Evolutionary conservation across 2,113 vertebrate genomes (phyloP).

Genomic region (Mohoua ochrocephala): DNA sequence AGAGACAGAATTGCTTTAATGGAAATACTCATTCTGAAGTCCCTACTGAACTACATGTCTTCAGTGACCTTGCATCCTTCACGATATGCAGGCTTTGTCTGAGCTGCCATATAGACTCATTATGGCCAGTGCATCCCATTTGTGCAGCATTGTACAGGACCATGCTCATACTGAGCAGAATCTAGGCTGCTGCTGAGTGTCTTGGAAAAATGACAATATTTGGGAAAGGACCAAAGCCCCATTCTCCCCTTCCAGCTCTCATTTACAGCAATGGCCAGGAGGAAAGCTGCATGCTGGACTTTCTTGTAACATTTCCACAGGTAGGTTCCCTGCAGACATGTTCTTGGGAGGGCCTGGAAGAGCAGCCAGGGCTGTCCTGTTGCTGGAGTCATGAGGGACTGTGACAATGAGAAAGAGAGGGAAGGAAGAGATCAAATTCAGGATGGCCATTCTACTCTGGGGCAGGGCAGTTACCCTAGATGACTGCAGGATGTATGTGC

Average conservation of each 20-base stretch:
- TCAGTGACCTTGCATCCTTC: not conserved
- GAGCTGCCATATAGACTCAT: not conserved
- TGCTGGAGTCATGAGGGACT: not conserved
- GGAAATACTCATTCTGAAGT: not conserved
- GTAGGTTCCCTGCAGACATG: accelerated
- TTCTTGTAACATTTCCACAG: not conserved
- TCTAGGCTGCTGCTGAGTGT: not conserved
- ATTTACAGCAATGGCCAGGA: not conserved
- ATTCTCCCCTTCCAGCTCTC: not conserved
- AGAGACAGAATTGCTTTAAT: not conserved
- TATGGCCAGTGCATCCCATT: not conserved
- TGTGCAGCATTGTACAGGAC: not conserved
- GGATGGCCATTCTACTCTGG: not conserved
- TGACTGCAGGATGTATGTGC: not conserved
- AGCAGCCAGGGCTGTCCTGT: not conserved
- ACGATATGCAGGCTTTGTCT: not conserved
- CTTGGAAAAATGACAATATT: not conserved
- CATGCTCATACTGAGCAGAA: not conserved
- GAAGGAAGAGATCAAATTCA: not conserved
- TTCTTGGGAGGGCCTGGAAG: not conserved
- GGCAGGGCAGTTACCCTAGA: not conserved
- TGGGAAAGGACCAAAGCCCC: not conserved
- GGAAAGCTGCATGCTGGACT: not conserved
- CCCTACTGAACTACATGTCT: not conserved
- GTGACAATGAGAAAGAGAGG: not conserved